phyloP scores from a whole-genome alignment of 2,797 vertebrate genomes.

The Chloroceryle amazona region DNA sequence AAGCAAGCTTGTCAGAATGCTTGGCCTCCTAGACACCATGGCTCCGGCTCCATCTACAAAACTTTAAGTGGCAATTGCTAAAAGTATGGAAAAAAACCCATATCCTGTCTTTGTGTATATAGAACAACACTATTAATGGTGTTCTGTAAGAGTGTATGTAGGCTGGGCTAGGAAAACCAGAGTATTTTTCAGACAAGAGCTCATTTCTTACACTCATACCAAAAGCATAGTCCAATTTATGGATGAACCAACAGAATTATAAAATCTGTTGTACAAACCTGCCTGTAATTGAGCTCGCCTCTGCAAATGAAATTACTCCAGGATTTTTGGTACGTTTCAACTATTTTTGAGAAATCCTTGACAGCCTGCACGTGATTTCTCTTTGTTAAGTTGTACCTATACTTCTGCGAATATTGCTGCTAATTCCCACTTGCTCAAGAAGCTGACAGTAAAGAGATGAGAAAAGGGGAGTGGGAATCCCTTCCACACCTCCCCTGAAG shows the following conservation, averaged over 20 bases:
- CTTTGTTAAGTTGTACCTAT: not conserved
- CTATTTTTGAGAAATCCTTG: not conserved
- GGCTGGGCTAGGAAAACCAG: not conserved
- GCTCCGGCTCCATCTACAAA: slow-evolving; percentile 91
- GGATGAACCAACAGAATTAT: not conserved
- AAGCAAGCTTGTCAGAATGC: slow-evolving; percentile 81
- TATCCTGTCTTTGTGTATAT: slow-evolving; percentile 88
- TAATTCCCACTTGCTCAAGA: not conserved
- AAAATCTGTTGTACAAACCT: not conserved
- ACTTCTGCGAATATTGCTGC: not conserved
- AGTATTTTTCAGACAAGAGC: not conserved
- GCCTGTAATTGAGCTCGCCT: not conserved
- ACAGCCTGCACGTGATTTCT: rapidly evolving
- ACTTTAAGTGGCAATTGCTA: slow-evolving; percentile 85
- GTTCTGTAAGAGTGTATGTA: slow-evolving; percentile 6
- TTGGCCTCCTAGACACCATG: slow-evolving; percentile 84
- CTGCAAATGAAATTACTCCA: not conserved
- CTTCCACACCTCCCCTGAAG: not conserved
- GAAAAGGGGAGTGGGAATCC: not conserved
- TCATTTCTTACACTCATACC: not conserved
- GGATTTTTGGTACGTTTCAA: not conserved
- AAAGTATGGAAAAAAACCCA: slow-evolving; percentile 89
- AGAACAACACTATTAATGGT: slow-evolving; percentile 56
- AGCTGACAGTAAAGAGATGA: rapidly evolving
- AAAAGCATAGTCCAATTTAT: rapidly evolving